Evolutionary conservation across 1,140 invertebrate species (phyloP).

Genomic region (Eulimnadia texana): DNA sequence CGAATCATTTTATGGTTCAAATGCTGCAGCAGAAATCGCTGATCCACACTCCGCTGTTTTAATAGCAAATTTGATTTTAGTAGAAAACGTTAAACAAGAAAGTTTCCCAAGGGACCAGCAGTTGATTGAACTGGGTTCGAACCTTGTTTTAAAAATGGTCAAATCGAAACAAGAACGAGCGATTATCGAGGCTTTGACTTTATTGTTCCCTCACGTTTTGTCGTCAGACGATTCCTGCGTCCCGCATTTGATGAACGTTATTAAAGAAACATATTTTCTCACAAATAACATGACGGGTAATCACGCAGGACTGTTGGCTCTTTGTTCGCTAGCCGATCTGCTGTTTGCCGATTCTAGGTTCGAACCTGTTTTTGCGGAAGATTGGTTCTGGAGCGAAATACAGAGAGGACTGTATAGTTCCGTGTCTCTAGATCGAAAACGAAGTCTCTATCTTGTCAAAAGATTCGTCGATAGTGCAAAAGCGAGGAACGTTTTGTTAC

Average conservation of each 20-base stretch:
- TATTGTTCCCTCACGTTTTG: not conserved
- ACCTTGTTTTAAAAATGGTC: not conserved
- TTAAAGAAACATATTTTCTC: not conserved
- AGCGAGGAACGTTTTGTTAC: not conserved
- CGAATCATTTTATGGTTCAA: no score
- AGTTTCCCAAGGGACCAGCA: no score
- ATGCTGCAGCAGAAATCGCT: no score
- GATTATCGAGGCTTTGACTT: not conserved
- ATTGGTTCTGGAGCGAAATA: conserved; percentile 9
- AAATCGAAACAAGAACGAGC: not conserved
- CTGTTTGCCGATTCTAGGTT: not conserved
- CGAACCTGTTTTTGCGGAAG: not conserved
- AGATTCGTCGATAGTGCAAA: conserved; percentile 10
- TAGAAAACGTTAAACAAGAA: no score
- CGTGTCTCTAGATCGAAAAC: conserved; percentile 11
- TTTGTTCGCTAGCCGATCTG: not conserved
- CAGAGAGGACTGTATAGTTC: conserved; percentile 5
- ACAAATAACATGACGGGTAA: not conserved
- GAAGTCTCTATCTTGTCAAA: conserved; percentile 15
- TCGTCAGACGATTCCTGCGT: not conserved
- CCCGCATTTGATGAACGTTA: not conserved
- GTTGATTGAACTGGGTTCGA: not conserved
- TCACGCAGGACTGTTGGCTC: not conserved
- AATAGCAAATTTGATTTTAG: no score
- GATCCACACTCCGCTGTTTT: no score